Evolutionary conservation across 1,140 invertebrate genomes (phyloP).

Genomic region (Thalassaphorura encarpata): DNA sequence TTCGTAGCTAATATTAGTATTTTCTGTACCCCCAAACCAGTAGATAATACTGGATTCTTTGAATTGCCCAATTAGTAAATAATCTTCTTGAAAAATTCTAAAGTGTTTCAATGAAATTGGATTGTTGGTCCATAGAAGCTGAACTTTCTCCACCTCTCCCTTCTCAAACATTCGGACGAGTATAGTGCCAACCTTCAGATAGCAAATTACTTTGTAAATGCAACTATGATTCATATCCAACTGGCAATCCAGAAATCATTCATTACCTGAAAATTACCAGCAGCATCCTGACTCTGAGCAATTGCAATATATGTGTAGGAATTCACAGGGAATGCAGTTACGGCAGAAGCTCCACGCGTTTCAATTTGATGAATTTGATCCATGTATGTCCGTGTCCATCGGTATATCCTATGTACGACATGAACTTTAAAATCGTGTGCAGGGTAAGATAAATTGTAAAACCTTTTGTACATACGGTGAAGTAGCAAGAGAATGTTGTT

Average conservation of each 20-base stretch:
- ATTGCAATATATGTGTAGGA: conserved; percentile 11
- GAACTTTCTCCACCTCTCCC: conserved; percentile 18
- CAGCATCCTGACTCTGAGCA: conserved; percentile 8
- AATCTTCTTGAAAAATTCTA: conserved; percentile 15
- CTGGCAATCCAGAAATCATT: neutral
- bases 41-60: conserved; percentile 18
- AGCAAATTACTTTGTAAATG: neutral
- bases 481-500: conserved; percentile 11
- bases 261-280: conserved; percentile 8
- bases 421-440: neutral
- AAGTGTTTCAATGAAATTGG: conserved; percentile 10
- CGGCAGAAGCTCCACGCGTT: conserved; percentile 13
- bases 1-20: no score
- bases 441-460: no score
- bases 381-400: conserved; percentile 23
- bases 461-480: conserved; percentile 7
- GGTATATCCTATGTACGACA: conserved; percentile 6
- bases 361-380: conserved; percentile 24
- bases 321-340: conserved; percentile 5
- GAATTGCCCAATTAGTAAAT: conserved; percentile 17
- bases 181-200: conserved; percentile 12
- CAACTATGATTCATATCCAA: no score
- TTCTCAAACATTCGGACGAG: conserved; percentile 9
- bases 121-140: conserved; percentile 18
- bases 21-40: conserved; percentile 21